Evolutionary conservation across 92 coral and sea anemone species (phyloP).

Genomic region (Phenganax subtilis): DNA sequence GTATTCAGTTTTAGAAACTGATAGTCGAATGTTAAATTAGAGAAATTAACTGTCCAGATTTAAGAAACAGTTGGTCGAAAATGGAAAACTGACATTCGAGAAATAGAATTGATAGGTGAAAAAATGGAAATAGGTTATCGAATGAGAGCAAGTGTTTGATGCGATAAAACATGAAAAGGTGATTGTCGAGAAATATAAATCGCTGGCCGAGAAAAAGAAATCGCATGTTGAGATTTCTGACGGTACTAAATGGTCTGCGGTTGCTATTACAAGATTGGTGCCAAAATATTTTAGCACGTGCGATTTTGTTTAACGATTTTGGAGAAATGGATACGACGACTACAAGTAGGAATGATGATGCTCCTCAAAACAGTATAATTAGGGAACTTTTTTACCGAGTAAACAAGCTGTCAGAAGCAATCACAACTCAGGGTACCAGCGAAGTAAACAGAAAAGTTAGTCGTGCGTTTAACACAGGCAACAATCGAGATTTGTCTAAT

Average conservation of each 20-base stretch:
- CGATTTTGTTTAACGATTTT: background rate
- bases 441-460: background rate
- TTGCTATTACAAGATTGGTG: background rate
- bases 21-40: too few species aligned
- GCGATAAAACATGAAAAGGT: background rate
- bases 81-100: too few species aligned
- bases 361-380: background rate
- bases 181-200: background rate
- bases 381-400: background rate
- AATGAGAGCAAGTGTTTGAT: too few species aligned
- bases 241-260: background rate
- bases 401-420: background rate
- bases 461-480: background rate
- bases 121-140: too few species aligned
- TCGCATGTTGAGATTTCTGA: background rate
- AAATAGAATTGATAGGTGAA: too few species aligned
- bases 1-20: too few species aligned
- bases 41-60: too few species aligned
- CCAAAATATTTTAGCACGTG: background rate
- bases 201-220: background rate
- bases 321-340: background rate
- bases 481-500: background rate
- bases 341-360: background rate
- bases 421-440: background rate
- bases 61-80: too few species aligned